phyloP scores from a whole-genome alignment of 2,797 vertebrate species.

The Pampus argenteus region DNA sequence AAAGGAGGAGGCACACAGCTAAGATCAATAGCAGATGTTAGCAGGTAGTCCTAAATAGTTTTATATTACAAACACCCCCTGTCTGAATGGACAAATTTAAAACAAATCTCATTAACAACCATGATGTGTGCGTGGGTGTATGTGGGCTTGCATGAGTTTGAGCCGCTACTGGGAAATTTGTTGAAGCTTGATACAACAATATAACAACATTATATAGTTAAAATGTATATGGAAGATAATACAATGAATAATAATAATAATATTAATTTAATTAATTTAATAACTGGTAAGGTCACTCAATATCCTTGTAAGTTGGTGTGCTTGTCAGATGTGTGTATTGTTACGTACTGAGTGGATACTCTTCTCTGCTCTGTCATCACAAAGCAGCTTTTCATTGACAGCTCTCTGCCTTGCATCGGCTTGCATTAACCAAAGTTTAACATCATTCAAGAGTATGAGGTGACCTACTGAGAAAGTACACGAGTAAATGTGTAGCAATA shows the following conservation, averaged over 20 bases:
- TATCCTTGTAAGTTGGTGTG: constrained; percentile 5
- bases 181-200: constrained; percentile 26
- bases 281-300: constrained; percentile 10
- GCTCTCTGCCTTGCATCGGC: constrained; percentile 82
- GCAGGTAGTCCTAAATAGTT: constrained; percentile 86
- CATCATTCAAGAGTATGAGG: constrained; percentile 88
- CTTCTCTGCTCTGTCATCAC: constrained; percentile 44
- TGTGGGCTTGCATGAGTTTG: constrained; percentile 29
- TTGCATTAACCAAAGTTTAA: constrained; percentile 90
- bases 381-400: constrained; percentile 66
- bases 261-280: too few species aligned
- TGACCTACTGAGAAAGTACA: constrained; percentile 94
- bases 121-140: constrained; percentile 32
- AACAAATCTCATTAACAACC: constrained; percentile 81
- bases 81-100: constrained; percentile 80
- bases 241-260: too few species aligned
- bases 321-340: neutral
- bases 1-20: constrained; percentile 81
- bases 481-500: constrained; percentile 90
- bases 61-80: constrained; percentile 79
- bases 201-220: too few species aligned
- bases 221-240: constrained; percentile 26
- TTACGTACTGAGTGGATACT: constrained; percentile 7
- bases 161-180: constrained; percentile 42
- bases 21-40: constrained; percentile 88